These are phyloP conservation scores for Paramormyrops hopkinsi DNA, from an alignment of 2,797 vertebrate species.

Conservation along the genomic window DNA sequence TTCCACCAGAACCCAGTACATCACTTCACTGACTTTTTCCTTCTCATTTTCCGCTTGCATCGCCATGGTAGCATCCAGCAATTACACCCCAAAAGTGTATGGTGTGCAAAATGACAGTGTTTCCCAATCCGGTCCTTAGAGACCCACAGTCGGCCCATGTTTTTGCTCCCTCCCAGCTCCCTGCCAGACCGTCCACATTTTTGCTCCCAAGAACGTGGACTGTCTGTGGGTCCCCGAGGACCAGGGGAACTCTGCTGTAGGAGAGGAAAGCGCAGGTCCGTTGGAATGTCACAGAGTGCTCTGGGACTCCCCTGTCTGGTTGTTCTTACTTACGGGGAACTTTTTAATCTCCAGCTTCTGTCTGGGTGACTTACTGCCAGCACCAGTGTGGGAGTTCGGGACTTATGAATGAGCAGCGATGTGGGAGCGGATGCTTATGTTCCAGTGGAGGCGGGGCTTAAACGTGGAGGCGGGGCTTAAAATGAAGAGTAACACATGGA, in stretches of 20 bases:
- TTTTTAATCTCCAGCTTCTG: neutral
- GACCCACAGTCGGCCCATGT: neutral
- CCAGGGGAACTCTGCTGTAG: neutral
- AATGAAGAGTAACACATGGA: neutral
- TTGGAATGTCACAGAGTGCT: neutral
- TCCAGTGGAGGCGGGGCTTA: neutral
- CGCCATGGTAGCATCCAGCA: slow-evolving; percentile 17
- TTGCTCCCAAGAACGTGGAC: neutral
- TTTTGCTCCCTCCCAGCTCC: neutral
- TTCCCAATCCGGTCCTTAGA: neutral
- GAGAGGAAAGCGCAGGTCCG: neutral
- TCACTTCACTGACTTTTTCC: slow-evolving; percentile 21
- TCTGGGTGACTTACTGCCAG: neutral
- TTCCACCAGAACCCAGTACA: neutral
- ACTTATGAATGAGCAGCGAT: neutral
- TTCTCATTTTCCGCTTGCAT: slow-evolving; percentile 18
- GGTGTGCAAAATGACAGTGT: slow-evolving; percentile 9
- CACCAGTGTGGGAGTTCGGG: neutral
- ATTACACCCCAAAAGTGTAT: slow-evolving; percentile 15
- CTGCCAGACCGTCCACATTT: neutral
- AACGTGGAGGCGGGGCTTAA: neutral
- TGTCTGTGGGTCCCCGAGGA: neutral
- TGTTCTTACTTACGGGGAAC: neutral
- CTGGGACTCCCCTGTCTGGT: neutral
- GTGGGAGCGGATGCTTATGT: neutral